Percentiles rank a stretch among this genome's conserved stretches.
phyloP scores from a whole-genome alignment of 2,888 invertebrate species.

The Alentia gelatinosa region DNA sequence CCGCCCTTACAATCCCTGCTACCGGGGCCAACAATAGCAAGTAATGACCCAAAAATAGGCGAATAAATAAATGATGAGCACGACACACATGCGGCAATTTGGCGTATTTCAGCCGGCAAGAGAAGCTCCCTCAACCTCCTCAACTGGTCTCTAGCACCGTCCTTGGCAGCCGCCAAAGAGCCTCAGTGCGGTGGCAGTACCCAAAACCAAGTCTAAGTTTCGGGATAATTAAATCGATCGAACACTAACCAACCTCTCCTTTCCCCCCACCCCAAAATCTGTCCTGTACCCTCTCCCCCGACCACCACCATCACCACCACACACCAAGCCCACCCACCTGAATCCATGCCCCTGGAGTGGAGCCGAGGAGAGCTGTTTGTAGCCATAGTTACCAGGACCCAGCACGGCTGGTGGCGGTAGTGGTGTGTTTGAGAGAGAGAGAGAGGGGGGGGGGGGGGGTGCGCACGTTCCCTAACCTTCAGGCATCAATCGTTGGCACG shows the following conservation, averaged over 20 bases:
- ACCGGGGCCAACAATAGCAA: conserved; percentile 17
- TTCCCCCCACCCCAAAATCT: not conserved
- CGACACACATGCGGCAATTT: not conserved
- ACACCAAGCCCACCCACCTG: not conserved
- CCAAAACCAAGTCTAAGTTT: not conserved
- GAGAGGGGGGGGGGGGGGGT: not conserved
- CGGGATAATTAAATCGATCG: conserved; percentile 15
- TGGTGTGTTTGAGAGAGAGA: not conserved
- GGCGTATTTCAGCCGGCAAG: not conserved
- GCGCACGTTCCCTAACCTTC: not conserved
- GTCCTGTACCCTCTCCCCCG: not conserved
- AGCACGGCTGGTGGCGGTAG: not conserved
- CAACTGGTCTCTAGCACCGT: no score
- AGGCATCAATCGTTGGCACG: not conserved
- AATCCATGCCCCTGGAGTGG: not conserved
- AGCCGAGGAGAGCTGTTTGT: not conserved
- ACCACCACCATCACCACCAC: not conserved
- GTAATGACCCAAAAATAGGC: conserved; percentile 47
- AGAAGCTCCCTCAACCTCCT: not conserved
- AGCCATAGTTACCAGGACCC: not conserved
- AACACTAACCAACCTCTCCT: not conserved
- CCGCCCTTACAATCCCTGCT: not conserved
- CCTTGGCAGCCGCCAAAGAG: not conserved
- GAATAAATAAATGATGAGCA: conserved; percentile 25
- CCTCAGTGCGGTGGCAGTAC: not conserved